Base-by-base conservation (phyloP, 64 coral and sea anemone genomes). In the Montipora sp. region DNA sequence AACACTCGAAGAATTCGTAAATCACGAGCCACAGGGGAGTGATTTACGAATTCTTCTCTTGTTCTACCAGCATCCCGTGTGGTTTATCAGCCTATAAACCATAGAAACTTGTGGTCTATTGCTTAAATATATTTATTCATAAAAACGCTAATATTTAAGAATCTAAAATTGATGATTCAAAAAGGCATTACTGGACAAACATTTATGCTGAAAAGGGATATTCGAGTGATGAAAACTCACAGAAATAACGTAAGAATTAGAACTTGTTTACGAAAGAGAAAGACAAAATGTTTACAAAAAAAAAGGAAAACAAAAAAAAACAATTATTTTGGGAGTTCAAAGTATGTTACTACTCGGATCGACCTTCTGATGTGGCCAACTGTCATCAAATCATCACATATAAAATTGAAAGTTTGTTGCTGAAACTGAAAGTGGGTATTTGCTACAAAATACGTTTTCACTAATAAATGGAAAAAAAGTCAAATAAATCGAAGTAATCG, bases 381-480 rank as follows among this genome's bases (percentile, higher is more conserved):
- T 63, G 59, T 75, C 73, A 75, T 75, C 73, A 75, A 75, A 44
- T 27, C 27, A 75, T 75, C 73, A 23, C 73, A 75, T 75, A 75
- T 0, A 75, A 75, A 75, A 75, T 15, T 63, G 59, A 63, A 14
- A 63, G 59, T 63, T 11, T 14, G 73, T 75, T 44, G 36, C 43
- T 75, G 73, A 21, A 12, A 75, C 22, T 27, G 9, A 75, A 75
- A 75, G 59, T 75, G 73, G 8, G n/a, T 75, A 75, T 75, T 75
- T 75, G 73, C 73, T 75, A 75, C 73, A 15, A 75, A 75, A 75
- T 75, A 75, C 27, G 45, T 75, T 75, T 75, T 75, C 45, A 8
- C 45, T 44, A 75, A 75, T 75, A 75, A 46, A 75, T 75, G 23
- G 27, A 44, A 27, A 75, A 75, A 75, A 75, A 75, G 45, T 27